phyloP scores from a whole-genome alignment of 2,113 vertebrate species.

The Dipodomys ordii region DNA sequence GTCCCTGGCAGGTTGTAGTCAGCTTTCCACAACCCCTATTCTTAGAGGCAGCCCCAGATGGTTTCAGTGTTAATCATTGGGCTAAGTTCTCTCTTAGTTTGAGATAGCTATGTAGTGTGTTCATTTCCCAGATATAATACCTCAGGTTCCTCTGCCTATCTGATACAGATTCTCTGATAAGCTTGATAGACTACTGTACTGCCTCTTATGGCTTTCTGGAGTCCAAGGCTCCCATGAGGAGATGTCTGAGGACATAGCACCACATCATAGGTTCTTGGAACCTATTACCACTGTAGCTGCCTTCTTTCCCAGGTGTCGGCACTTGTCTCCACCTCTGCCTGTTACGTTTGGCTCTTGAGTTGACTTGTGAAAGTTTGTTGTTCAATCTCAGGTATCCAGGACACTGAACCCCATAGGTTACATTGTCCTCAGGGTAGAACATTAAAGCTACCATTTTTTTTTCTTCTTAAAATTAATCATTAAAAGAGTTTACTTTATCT shows the following conservation, averaged over 20 bases:
- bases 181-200: background rate
- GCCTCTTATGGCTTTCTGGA: background rate
- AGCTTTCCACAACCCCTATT: background rate
- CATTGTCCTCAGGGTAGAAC: background rate
- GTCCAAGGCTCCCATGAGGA: too few species aligned
- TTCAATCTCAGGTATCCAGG: background rate
- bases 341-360: conserved; percentile 15
- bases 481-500: too few species aligned
- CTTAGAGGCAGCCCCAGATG: background rate
- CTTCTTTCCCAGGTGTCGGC: background rate
- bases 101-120: background rate
- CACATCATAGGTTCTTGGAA: background rate
- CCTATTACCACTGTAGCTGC: background rate
- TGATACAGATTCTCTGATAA: background rate
- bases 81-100: background rate
- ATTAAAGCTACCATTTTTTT: background rate
- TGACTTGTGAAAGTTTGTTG: conserved; percentile 26
- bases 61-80: background rate
- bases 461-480: background rate
- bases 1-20: background rate
- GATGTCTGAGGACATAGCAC: background rate
- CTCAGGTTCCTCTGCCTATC: background rate
- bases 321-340: background rate
- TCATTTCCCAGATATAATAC: background rate
- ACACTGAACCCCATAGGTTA: background rate